Evolutionary conservation across 2,888 invertebrate species (phyloP), one percentile per base, ranked within the genome.

Genomic region (Bombyx huttoni): DNA sequence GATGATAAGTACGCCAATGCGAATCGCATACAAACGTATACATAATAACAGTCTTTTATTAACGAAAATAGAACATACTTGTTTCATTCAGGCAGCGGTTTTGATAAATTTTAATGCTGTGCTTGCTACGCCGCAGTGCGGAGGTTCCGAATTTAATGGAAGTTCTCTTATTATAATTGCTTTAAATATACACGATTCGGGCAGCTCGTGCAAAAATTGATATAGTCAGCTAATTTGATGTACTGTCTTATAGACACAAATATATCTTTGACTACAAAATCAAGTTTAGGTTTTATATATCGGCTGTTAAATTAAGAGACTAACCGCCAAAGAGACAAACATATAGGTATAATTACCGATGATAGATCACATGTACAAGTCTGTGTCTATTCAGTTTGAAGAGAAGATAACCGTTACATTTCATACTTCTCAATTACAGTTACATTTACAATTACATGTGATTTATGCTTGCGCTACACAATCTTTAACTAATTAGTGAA

Each of bases 61-160:
- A 68, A 70, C 68, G 68, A 69, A 75, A 80, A 80, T 69, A 67
- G 63, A 62, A 59, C 57, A 61, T 63, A 68, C 67, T 74, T 74
- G 76, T 75, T 74, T 71, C 69, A 68, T 68, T 73, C 65, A 67
- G 61, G 63, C 70, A 62, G 68, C 65, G 75, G 72, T 75, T 81
- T 76, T 70, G 73, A 67, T 79, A 71, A 79, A 82, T 79, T 81
- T 82, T 78, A 78, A 78, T 77, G 76, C 65, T 67, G 69, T 67
- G 69, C 40, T 24, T 24, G 40, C 65, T 68, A 71, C 76, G 82
- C 70, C 84, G 82, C 83, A 77, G 63, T 76, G 75, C 74, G 74
- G 75, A 70, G 65, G 61, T 59, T 65, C 57, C 40, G 40, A 12
- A 24, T 24, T 24, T 24, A 40, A 40, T 40, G 40, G 40, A 12